Evolutionary conservation across 64 coral and sea anemone genomes (phyloP).

Genomic region (Astreopora myriophthalma): DNA sequence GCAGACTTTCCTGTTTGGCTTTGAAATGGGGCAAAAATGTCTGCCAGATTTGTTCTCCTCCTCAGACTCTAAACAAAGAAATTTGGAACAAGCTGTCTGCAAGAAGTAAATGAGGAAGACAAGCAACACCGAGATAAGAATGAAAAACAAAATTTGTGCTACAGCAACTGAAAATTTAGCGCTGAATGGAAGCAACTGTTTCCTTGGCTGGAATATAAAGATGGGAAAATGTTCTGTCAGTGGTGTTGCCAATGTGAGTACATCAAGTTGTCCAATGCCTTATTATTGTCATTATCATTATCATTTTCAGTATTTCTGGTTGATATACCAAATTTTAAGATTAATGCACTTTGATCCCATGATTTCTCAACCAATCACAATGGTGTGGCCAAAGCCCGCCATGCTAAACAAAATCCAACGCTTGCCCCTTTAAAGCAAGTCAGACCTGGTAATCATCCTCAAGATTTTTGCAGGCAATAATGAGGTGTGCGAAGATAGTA

Average conservation of each 20-base stretch:
- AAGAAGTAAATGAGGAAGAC: too few species aligned
- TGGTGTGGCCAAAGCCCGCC: slow-evolving; percentile 3
- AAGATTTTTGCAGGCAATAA: too few species aligned
- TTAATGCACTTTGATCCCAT: background rate
- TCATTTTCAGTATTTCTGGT: slow-evolving; percentile 24
- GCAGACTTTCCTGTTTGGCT: too few species aligned
- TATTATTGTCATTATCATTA: background rate
- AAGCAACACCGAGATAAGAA: too few species aligned
- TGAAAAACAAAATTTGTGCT: too few species aligned
- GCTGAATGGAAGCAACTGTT: slow-evolving; percentile 23
- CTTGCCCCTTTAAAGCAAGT: too few species aligned
- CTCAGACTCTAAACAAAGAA: too few species aligned
- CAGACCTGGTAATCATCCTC: too few species aligned
- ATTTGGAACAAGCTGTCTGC: too few species aligned
- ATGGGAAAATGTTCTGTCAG: slow-evolving; percentile 36
- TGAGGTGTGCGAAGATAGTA: too few species aligned
- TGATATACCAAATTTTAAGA: slow-evolving; percentile 28
- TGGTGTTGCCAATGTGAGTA: slow-evolving; percentile 37
- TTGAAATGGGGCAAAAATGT: too few species aligned
- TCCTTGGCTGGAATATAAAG: slow-evolving; percentile 30
- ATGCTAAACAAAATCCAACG: background rate
- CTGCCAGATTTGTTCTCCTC: too few species aligned
- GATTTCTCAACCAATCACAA: background rate
- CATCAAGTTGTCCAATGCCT: slow-evolving; percentile 21
- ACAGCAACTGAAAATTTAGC: slow-evolving; percentile 19